phyloP scores from a whole-genome alignment of 2,113 vertebrate genomes.

The Irena cyanogastra region DNA sequence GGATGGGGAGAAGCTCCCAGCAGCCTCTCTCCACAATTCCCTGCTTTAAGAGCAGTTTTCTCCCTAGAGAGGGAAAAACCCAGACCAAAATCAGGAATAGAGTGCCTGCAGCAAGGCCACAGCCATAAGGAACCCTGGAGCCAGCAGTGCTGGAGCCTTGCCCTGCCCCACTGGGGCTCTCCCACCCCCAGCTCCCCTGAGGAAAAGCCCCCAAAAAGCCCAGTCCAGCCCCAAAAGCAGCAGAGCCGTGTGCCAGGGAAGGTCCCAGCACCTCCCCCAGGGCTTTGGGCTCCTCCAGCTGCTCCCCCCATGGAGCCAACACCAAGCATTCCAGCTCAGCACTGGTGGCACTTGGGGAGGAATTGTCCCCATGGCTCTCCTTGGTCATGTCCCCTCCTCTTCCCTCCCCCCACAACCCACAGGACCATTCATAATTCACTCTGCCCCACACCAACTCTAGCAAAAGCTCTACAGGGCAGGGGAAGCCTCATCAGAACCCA shows the following conservation, averaged over 20 bases:
- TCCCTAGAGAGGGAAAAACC: not conserved
- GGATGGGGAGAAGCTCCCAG: not conserved
- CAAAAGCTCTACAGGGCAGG: not conserved
- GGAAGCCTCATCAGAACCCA: not conserved
- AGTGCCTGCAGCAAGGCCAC: not conserved
- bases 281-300: not conserved
- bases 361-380: not conserved
- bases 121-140: not conserved
- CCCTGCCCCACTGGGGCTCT: not conserved
- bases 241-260: rapidly evolving
- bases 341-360: rapidly evolving
- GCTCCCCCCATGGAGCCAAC: not conserved
- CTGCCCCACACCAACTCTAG: not conserved
- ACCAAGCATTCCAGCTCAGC: rapidly evolving
- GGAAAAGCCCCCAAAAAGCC: no score
- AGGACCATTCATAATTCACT: rapidly evolving
- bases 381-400: not conserved
- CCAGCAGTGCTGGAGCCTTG: no score
- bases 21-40: not conserved
- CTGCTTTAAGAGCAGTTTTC: not conserved
- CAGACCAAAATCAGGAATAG: not conserved
- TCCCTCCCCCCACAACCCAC: not conserved
- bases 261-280: no score
- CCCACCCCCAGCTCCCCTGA: not conserved
- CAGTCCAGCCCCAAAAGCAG: not conserved